Evolutionary conservation across 1,140 invertebrate species (phyloP).

Genomic region (Teleopsis dalmanni): DNA sequence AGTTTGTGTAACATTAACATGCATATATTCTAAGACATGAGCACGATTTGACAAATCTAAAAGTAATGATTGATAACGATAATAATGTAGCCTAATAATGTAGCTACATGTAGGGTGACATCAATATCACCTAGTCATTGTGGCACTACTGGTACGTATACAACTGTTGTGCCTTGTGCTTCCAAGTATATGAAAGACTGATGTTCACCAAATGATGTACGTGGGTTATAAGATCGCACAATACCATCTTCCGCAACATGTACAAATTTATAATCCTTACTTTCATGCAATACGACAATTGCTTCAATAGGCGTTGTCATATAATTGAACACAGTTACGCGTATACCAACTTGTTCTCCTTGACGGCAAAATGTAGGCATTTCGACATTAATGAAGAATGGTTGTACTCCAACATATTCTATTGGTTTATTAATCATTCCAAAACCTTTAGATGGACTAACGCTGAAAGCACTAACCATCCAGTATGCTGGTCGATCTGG

Average conservation of each 20-base stretch:
- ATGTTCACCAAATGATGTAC: slow-evolving; percentile 83
- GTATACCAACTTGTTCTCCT: slow-evolving; percentile 88
- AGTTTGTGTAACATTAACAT: slow-evolving; percentile 86
- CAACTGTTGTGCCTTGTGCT: slow-evolving; percentile 67
- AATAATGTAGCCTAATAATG: slow-evolving; percentile 83
- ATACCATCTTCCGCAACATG: slow-evolving; percentile 87
- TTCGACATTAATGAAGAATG: slow-evolving; percentile 93
- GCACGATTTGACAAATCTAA: slow-evolving; percentile 87
- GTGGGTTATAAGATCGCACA: slow-evolving; percentile 74
- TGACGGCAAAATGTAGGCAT: slow-evolving; percentile 75
- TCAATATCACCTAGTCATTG: slow-evolving; percentile 69
- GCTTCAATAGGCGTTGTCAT: slow-evolving; percentile 76
- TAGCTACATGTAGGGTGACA: slow-evolving; percentile 74
- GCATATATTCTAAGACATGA: slow-evolving; percentile 89
- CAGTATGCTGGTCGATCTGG: slow-evolving; percentile 79
- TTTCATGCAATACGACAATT: slow-evolving; percentile 77
- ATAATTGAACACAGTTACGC: slow-evolving; percentile 92
- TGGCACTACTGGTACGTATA: slow-evolving; percentile 87
- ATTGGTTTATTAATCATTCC: slow-evolving; percentile 74
- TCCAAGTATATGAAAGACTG: slow-evolving; percentile 87
- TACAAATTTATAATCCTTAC: slow-evolving; percentile 85
- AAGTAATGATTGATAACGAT: slow-evolving; percentile 83
- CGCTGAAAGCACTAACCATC: slow-evolving; percentile 87
- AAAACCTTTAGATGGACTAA: slow-evolving; percentile 77
- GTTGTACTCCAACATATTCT: slow-evolving; percentile 74